Base-by-base conservation (phyloP, 2,888 invertebrate species). In the Dexiosoma caninum region DNA sequence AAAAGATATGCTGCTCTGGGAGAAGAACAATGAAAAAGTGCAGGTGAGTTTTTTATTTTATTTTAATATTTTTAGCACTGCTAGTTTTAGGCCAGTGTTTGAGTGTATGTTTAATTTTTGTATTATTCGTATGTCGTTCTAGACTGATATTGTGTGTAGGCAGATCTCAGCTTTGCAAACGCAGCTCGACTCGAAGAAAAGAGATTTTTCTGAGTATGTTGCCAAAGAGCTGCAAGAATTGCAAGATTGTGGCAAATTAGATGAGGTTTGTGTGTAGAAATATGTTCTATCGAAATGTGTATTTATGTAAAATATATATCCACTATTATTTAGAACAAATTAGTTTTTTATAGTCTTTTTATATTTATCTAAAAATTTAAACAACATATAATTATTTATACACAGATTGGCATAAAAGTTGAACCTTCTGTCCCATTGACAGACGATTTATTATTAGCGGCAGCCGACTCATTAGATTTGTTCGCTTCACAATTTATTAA, bases 91-190 rank as follows among this genome's bases (percentile, higher is more conserved):
- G 9, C 19, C 1, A n/a, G 16, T 16, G 2, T 44, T 21, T 21
- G 44, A 9, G 3, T 10, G 10, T 27, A 35, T 35, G 10, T 87
- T 85, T 57, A 57, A n/a, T 82, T 69, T 83, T 83, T 42, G 6
- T 59, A 86, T 86, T 86, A 84, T 88, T 87, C 86, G 84, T 87
- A 88, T 88, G 86, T 88, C 86, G 85, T 87, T 87, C 86, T 89
- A 94, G 94, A 94, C 93, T 90, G 93, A 93, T 90, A 92, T 92
- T 88, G 94, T 94, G 89, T 93, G 92, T 90, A 91, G 91, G 84
- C 92, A 92, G 88, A 92, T 93, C 88, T 91, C 92, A 83, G 92
- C 91, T 64, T 91, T 93, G 86, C 91, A 92, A 85, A 88, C 90
- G 46, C 91, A 91, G 85, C 89, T 93, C 83, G 91, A 91, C 83